phyloP scores from a whole-genome alignment of 2,797 vertebrate genomes.

The Crypturellus tataupa region DNA sequence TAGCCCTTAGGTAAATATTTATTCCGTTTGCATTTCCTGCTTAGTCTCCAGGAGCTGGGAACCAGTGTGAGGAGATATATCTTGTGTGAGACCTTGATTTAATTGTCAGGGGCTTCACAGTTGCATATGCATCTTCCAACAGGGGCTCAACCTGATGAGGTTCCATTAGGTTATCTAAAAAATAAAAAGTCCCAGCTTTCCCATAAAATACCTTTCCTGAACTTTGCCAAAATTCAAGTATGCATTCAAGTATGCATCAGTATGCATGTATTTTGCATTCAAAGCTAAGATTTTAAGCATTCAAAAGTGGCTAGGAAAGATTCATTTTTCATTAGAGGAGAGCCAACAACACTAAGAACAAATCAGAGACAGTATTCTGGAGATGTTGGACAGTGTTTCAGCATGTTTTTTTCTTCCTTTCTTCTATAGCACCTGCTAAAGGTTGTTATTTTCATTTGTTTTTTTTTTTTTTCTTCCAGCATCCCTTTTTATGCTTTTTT shows the following conservation, averaged over 20 bases:
- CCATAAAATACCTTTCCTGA: conserved; percentile 48
- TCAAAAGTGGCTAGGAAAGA: not conserved
- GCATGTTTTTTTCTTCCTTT: not conserved
- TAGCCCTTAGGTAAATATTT: not conserved
- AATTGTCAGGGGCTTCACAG: not conserved
- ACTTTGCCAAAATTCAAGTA: not conserved
- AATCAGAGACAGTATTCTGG: not conserved
- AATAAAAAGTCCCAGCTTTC: conserved; percentile 4
- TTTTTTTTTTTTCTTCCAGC: not conserved
- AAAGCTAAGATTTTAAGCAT: conserved; percentile 60
- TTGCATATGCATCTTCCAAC: fast-evolving
- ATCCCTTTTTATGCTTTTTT: not conserved
- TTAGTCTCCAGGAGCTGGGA: not conserved
- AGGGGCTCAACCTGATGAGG: not conserved
- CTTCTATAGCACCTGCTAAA: not conserved
- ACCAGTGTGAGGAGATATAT: fast-evolving
- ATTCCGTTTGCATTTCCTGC: not conserved
- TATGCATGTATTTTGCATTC: no score
- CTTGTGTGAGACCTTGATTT: not conserved
- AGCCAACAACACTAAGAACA: not conserved
- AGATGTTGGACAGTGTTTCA: not conserved
- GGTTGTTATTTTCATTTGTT: not conserved
- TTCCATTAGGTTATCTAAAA: conserved; percentile 43
- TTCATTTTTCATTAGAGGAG: not conserved
- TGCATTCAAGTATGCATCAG: not conserved